Evolutionary conservation across 2,888 invertebrate species (phyloP), one percentile per base, ranked within the genome.

Genomic region (Urechis unicinctus): DNA sequence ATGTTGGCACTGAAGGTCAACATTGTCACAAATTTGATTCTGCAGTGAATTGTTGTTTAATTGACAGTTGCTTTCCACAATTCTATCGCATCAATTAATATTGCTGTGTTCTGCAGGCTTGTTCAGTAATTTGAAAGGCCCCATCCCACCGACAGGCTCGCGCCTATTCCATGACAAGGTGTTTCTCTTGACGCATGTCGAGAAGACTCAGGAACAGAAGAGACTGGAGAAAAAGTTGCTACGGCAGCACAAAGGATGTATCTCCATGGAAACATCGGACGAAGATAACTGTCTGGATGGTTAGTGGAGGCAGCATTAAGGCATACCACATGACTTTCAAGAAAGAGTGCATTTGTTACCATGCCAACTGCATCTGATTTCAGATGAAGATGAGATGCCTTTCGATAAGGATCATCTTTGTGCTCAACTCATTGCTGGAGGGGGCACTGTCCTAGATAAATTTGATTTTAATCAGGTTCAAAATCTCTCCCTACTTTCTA

Each of bases 361-460:
- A n/a, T n/a, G n/a, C n/a, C n/a, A n/a, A n/a, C n/a, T n/a, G n/a
- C n/a, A n/a, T n/a, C n/a, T n/a, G n/a, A n/a, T n/a, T n/a, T n/a
- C n/a, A n/a, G n/a, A n/a, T n/a, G n/a, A n/a, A n/a, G n/a, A n/a
- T n/a, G n/a, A 36, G 4, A 58, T 72, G 29, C 81, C 82, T 1
- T 83, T 82, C 65, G 75, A 81, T 41, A 81, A 82, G 73, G 84
- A 85, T 29, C 80, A 85, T 17, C 74, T 87, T 3, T 80, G 80
- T 64, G 80, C 80, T 30, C 85, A 86, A 70, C 77, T 87, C 29
- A 81, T 81, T 51, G 81, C 82, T 0, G 86, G 83, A 3, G 86
- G 86, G 0, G 87, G 86, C 0, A 77, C 72, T 3, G 81, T 87
- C 0, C 82, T 85, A 62, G 82, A 84, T 1, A 61, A 64, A 28